A percentile compares a stretch with the other conserved stretches of the same genome.
Evolutionary conservation across 2,113 vertebrate genomes (phyloP).

Genomic region (Spea bombifrons): DNA sequence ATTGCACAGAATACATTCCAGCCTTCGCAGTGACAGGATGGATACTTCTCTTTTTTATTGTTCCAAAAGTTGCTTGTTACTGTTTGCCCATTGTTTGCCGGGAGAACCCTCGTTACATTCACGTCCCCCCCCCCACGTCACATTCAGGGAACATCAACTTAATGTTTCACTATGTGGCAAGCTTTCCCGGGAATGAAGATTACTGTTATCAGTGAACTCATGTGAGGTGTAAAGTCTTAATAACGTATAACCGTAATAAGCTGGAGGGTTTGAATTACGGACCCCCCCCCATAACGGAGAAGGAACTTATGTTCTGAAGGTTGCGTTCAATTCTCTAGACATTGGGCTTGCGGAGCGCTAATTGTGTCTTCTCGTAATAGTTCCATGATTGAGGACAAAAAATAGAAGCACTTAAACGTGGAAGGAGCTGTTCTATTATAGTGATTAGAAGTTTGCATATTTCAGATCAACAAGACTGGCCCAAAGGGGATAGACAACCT

Average conservation of each 20-base stretch:
- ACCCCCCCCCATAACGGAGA: neutral
- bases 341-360: no score
- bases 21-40: neutral
- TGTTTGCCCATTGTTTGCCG: neutral
- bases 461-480: no score
- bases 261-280: slow-evolving; percentile 5
- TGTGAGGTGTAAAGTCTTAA: neutral
- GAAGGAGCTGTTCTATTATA: no score
- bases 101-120: neutral
- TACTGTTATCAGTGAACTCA: slow-evolving; percentile 1
- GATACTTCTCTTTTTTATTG: slow-evolving; percentile 2
- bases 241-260: neutral
- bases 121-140: no score
- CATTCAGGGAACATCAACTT: neutral
- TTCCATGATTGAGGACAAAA: no score
- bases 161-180: neutral
- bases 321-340: neutral
- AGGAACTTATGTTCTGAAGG: slow-evolving; percentile 3
- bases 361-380: no score
- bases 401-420: no score
- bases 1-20: neutral
- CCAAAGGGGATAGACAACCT: no score
- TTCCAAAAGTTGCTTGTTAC: neutral
- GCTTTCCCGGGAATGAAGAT: neutral
- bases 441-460: no score